Percentiles rank a stretch among this genome's conserved stretches.
phyloP scores from a whole-genome alignment of 2,113 vertebrate genomes.

The Chelonoidis abingdonii region DNA sequence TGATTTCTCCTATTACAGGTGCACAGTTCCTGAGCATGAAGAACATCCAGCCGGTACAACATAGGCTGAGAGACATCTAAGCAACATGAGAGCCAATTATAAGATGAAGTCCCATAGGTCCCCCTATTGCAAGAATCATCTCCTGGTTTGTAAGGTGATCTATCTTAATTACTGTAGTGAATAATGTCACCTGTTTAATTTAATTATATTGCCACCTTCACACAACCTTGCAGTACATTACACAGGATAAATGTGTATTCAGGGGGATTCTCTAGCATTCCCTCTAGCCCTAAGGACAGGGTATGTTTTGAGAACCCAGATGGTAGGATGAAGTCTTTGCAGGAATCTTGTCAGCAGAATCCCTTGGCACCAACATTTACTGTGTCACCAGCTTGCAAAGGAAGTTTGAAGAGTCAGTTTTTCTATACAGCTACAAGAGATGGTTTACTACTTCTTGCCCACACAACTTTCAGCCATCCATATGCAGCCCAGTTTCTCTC shows the following conservation, averaged over 20 bases:
- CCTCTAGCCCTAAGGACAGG: neutral
- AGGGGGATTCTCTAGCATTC: neutral
- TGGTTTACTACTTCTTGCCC: conserved; percentile 26
- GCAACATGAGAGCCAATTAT: conserved; percentile 31
- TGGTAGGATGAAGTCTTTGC: neutral
- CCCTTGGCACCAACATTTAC: neutral
- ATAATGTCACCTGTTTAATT: neutral
- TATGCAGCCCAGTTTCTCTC: neutral
- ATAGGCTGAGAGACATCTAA: conserved; percentile 14
- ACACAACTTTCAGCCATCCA: neutral
- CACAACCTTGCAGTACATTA: neutral
- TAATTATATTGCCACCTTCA: neutral
- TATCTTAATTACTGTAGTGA: neutral
- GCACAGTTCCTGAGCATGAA: fast-evolving
- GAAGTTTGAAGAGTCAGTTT: conserved; percentile 48
- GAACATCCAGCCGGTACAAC: neutral
- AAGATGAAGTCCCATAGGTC: conserved; percentile 8
- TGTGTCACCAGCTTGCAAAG: conserved; percentile 3
- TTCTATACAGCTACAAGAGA: conserved; percentile 44
- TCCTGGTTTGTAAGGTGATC: conserved; percentile 20
- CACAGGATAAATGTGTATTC: neutral
- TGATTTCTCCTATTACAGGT: neutral
- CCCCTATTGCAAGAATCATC: conserved; percentile 39
- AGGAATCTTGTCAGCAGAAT: neutral
- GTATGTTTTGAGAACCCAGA: neutral